Percentiles rank a stretch among this genome's conserved stretches.
Evolutionary conservation across 2,113 vertebrate genomes (phyloP).

Genomic region (Phrynosoma blainvillii): DNA sequence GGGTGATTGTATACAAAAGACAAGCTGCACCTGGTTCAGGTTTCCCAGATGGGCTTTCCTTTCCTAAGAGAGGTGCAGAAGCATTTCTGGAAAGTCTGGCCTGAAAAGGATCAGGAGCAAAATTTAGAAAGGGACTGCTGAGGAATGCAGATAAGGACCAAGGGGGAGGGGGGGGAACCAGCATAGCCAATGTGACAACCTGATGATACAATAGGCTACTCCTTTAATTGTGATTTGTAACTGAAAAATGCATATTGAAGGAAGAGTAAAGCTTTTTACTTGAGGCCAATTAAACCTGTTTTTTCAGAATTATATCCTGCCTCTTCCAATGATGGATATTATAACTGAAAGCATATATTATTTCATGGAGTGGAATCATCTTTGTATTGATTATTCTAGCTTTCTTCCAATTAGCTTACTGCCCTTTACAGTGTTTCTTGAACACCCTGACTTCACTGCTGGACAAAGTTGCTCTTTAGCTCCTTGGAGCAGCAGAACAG

Average conservation of each 20-base stretch:
- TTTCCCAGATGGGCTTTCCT: background rate
- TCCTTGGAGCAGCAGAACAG: background rate
- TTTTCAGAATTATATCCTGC: constrained; percentile 31
- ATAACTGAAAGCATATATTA: background rate
- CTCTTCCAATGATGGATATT: constrained; percentile 1
- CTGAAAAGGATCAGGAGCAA: background rate
- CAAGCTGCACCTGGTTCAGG: background rate
- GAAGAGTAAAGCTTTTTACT: constrained; percentile 29
- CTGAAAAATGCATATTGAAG: constrained; percentile 27
- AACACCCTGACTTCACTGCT: background rate
- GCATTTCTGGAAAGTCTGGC: background rate
- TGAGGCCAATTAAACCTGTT: constrained; percentile 32
- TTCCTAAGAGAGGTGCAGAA: background rate
- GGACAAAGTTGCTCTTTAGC: background rate
- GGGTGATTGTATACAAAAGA: background rate
- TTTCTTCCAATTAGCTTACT: constrained; percentile 21
- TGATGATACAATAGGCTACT: constrained; percentile 10
- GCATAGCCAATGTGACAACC: background rate
- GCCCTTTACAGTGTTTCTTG: background rate
- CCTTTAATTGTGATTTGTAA: constrained; percentile 34
- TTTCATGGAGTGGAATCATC: background rate
- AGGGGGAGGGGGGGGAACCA: too few relatives aligned
- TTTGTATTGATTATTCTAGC: background rate
- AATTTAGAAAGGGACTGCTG: background rate
- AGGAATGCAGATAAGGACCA: background rate